A percentile compares a stretch with the other conserved stretches of the same genome.
Conservation (phyloP, 2,888 invertebrate species). For the Hydroisotoma schaefferi region DNA sequence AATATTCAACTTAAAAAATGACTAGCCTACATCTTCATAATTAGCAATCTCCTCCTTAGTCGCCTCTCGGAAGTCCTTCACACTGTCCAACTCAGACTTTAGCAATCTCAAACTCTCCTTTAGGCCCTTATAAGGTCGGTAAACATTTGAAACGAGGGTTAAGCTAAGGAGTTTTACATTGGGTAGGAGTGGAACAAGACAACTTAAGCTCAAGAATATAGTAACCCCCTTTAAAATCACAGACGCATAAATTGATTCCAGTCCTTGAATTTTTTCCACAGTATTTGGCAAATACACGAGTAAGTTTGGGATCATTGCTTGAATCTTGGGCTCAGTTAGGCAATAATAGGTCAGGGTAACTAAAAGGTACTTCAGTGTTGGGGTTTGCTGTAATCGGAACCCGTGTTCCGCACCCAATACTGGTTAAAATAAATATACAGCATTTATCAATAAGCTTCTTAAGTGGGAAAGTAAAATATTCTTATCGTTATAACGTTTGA, state of each 20-base stretch:
- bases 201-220: constrained; percentile 59
- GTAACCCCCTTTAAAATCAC: constrained; percentile 64
- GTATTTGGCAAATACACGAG: constrained; percentile 32
- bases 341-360: constrained; percentile 68
- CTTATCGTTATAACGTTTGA: background rate
- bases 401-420: constrained; percentile 71
- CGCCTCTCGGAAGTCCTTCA: constrained; percentile 56
- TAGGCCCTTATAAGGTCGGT: constrained; percentile 63
- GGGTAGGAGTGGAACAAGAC: constrained; percentile 59
- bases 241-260: constrained; percentile 68
- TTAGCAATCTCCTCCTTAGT: background rate
- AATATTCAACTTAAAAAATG: background rate
- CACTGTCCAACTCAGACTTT: constrained; percentile 60
- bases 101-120: constrained; percentile 59
- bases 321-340: constrained; percentile 56
- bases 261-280: constrained; percentile 50
- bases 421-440: constrained; percentile 13
- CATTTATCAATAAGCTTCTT: background rate
- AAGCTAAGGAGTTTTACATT: constrained; percentile 59
- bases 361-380: constrained; percentile 63
- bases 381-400: constrained; percentile 57
- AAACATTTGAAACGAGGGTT: constrained; percentile 64
- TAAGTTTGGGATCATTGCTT: constrained; percentile 33
- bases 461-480: background rate
- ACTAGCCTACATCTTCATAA: constrained; percentile 8